Percentiles rank a stretch among this genome's conserved stretches.
Conservation (phyloP, 2,797 vertebrate species). For the Numenius phaeopus region DNA sequence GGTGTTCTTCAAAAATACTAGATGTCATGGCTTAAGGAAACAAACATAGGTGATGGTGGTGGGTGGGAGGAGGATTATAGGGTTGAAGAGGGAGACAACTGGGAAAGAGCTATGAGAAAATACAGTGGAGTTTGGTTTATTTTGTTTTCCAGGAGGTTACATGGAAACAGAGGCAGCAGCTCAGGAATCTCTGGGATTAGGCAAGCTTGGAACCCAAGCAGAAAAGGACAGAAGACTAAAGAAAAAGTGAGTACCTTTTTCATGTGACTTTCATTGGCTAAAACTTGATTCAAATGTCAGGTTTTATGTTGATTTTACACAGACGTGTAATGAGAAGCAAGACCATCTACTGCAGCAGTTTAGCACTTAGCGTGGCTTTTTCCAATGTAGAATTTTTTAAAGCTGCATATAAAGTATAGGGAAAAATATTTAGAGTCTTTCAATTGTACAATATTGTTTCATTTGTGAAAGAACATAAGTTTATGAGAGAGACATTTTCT, state of each 20-base stretch:
- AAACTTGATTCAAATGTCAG: neutral
- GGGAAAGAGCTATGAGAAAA: neutral
- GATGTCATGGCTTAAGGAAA: neutral
- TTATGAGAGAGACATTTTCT: neutral
- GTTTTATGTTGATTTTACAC: neutral
- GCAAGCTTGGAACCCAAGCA: constrained; percentile 97
- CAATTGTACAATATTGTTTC: neutral
- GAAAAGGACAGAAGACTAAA: constrained; percentile 97
- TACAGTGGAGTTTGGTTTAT: neutral
- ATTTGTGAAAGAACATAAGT: neutral
- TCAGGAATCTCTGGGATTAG: constrained; percentile 90
- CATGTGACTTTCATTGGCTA: neutral
- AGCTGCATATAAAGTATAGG: neutral
- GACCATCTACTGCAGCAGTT: neutral
- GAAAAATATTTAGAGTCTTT: neutral
- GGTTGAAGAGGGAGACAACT: neutral
- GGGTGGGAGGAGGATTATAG: neutral
- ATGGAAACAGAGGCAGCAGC: constrained; percentile 91
- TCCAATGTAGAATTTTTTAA: neutral
- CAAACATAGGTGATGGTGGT: neutral
- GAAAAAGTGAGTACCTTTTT: constrained; percentile 92
- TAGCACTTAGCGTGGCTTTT: neutral
- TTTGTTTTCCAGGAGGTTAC: constrained; percentile 83
- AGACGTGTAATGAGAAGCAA: neutral
- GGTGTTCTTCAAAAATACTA: neutral